phyloP scores from a whole-genome alignment of 2,113 vertebrate species.

The Eclectus roratus region DNA sequence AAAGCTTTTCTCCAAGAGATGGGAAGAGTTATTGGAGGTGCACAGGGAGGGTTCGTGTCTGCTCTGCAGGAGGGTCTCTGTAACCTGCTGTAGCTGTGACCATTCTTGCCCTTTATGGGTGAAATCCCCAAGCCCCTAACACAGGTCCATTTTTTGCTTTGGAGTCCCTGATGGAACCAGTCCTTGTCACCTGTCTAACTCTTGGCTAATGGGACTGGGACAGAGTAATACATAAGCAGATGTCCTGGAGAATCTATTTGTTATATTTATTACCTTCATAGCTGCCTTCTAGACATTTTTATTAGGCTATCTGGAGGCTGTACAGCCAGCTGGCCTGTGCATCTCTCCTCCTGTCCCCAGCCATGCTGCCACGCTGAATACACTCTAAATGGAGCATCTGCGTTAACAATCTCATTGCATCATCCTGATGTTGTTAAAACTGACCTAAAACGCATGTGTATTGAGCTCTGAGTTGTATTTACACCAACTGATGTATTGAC shows the following conservation, averaged over 20 bases:
- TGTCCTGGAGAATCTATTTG: background rate
- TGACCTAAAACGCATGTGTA: background rate
- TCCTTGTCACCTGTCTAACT: background rate
- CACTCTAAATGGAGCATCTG: background rate
- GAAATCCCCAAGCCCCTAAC: background rate
- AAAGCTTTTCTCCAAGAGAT: background rate
- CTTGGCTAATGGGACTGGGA: background rate
- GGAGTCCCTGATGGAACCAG: background rate
- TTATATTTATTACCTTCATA: slow-evolving; percentile 7
- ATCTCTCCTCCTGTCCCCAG: background rate
- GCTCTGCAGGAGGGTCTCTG: background rate
- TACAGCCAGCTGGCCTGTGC: background rate
- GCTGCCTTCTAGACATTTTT: background rate
- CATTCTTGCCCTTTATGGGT: background rate
- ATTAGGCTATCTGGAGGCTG: background rate
- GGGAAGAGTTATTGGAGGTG: background rate
- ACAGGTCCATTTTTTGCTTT: background rate
- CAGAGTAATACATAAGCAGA: background rate
- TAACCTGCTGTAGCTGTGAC: background rate
- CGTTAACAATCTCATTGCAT: background rate
- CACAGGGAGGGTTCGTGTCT: background rate
- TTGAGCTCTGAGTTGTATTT: background rate
- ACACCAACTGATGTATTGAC: background rate
- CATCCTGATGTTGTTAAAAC: background rate
- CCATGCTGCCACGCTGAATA: background rate